Evolutionary conservation across 2,113 vertebrate species (phyloP), one percentile per base, ranked within the genome.

Genomic region (Xiphophorus maculatus): DNA sequence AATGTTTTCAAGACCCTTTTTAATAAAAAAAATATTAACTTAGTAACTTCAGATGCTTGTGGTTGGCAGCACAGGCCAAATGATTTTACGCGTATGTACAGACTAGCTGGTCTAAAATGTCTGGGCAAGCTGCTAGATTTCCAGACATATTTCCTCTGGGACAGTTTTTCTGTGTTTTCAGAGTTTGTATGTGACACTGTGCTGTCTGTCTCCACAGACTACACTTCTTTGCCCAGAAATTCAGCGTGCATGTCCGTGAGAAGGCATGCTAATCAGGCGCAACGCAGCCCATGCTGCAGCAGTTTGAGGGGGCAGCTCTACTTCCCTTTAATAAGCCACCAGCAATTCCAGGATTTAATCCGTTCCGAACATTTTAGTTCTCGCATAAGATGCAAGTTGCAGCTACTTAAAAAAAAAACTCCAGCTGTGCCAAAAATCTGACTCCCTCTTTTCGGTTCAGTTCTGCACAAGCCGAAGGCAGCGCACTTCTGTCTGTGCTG

Each of bases 261-360:
- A 78, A 72, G 69, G 86, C 88, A 89, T 86, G 86, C 86, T 77
- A 90, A 84, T 85, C 74, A 66, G 17, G 76, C 35, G 1, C 74
- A 72, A 12, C 78, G 70, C 69, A 74, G 68, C 79, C 76, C 35
- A 60, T 60, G 69, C 40, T 63, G 42, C 66, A 79, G 79, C 74
- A 65, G 17, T 48, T 48, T 5, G 44, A 48, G 44, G 5, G 44
- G 5, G 44, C 4, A 6, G 17, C 44, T 48, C 4, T 48, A 48
- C 44, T 80, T 70, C 66, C 17, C 60, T 77, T 58, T n/a, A n/a
- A 58, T 54, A 58, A n/a, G 19, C 51, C 9, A 58, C 51, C 51
- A 58, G 51, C 51, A n/a, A n/a, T 58, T 58, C 17, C 51, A 58
- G 51, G 25, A 67, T 62, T 63, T 65, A 85, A 82, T 80, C 73